Percentiles rank a stretch among this genome's conserved stretches.
These are phyloP conservation scores for Patella depressa DNA, from an alignment of 2,888 invertebrate genomes.

Conservation along the genomic window DNA sequence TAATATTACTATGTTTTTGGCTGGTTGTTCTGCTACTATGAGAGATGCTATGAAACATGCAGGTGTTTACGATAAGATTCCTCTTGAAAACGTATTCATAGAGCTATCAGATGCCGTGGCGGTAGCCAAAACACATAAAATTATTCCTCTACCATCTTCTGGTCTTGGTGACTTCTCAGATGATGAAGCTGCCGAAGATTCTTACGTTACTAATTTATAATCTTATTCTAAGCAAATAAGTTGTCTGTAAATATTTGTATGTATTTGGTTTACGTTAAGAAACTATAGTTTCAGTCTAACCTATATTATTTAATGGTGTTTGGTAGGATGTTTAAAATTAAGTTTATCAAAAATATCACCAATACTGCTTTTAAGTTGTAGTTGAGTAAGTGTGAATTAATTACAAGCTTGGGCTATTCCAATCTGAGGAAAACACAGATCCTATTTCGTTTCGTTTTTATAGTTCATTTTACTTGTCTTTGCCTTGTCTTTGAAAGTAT, in stretches of 20 bases:
- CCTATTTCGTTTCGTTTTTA: no score
- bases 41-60: conserved; percentile 55
- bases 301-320: no score
- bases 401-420: no score
- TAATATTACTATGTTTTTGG: conserved; percentile 57
- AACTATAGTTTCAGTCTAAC: no score
- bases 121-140: conserved; percentile 50
- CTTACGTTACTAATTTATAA: conserved; percentile 53
- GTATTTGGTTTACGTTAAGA: no score
- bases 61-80: conserved; percentile 55
- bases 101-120: conserved; percentile 56
- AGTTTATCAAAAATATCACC: no score
- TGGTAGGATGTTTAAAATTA: no score
- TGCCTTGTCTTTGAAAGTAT: no score
- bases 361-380: no score
- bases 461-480: no score
- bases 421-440: no score
- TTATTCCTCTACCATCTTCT: conserved; percentile 42
- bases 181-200: conserved; percentile 61
- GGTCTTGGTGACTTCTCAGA: conserved; percentile 56
- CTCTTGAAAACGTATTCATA: conserved; percentile 53
- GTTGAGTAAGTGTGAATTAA: no score
- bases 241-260: background rate
- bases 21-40: conserved; percentile 51
- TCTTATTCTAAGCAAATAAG: background rate